phyloP scores from a whole-genome alignment of 2,797 vertebrate genomes.

The Rhincodon typus region DNA sequence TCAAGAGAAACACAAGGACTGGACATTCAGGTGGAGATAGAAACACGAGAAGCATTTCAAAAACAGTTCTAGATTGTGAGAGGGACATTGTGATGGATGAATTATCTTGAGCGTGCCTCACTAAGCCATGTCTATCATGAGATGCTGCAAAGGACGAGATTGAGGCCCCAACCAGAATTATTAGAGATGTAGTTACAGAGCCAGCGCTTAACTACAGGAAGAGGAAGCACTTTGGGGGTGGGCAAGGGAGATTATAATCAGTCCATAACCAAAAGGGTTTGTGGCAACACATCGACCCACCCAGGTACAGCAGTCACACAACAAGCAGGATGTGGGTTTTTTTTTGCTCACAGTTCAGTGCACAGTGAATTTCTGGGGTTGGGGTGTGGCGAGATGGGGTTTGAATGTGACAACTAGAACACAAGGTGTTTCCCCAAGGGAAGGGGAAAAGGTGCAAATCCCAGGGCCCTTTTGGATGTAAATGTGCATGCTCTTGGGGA shows the following conservation, averaged over 20 bases:
- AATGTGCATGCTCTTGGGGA: background rate
- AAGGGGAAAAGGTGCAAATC: background rate
- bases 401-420: background rate
- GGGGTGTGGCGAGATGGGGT: background rate
- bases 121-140: background rate
- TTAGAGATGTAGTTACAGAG: background rate
- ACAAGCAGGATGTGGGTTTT: background rate
- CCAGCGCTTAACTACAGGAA: background rate
- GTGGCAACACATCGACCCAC: background rate
- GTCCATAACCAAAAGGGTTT: background rate
- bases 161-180: background rate
- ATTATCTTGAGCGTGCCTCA: background rate
- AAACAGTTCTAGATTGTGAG: background rate
- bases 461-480: background rate
- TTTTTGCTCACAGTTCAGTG: background rate
- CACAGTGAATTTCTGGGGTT: background rate
- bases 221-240: background rate
- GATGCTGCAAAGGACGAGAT: background rate
- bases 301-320: background rate
- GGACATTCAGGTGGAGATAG: background rate
- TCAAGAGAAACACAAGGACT: background rate
- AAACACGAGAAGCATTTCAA: background rate
- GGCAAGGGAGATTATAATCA: background rate
- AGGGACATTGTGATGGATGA: background rate
- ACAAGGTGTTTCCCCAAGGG: background rate